Conservation (phyloP, 2,888 invertebrate species). For the Leptogaster cylindrica region DNA sequence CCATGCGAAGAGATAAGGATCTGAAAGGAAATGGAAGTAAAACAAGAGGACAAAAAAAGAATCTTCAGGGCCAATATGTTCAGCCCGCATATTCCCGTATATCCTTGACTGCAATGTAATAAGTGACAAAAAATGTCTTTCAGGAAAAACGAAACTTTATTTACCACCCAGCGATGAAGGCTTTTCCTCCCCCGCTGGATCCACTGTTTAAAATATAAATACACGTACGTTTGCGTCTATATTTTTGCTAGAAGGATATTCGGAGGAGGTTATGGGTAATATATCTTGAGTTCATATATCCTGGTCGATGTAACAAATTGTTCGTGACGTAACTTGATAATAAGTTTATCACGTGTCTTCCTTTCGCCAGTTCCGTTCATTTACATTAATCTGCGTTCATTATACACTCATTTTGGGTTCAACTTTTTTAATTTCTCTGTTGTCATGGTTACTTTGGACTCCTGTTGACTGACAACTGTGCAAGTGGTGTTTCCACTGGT, state of each 20-base stretch:
- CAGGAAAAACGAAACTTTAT: slow-evolving; percentile 27
- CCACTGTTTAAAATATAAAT: too few species aligned
- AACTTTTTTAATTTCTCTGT: slow-evolving; percentile 46
- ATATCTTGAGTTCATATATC: slow-evolving; percentile 45
- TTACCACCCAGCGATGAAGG: slow-evolving; percentile 7
- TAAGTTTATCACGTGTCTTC: slow-evolving; percentile 44
- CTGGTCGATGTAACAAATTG: slow-evolving; percentile 45
- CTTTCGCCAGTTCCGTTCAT: slow-evolving; percentile 31
- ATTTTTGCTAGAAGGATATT: slow-evolving; percentile 14
- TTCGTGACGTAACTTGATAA: slow-evolving; percentile 47
- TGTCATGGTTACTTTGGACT: slow-evolving; percentile 45
- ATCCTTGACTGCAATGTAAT: slow-evolving; percentile 29
- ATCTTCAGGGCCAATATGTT: slow-evolving; percentile 7
- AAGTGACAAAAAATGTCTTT: slow-evolving; percentile 34
- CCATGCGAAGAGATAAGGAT: slow-evolving; percentile 23
- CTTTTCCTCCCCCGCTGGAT: too few species aligned
- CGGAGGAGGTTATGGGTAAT: slow-evolving; percentile 44
- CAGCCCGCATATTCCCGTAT: slow-evolving; percentile 20
- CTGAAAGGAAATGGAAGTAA: too few species aligned
- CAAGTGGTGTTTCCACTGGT: not conserved
- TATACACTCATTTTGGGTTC: slow-evolving; percentile 25
- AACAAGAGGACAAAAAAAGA: too few species aligned
- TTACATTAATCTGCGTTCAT: too few species aligned
- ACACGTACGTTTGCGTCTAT: slow-evolving; percentile 26
- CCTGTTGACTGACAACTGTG: slow-evolving; percentile 36